Evolutionary conservation across 1,140 invertebrate genomes (phyloP).

Genomic region (Idris sp.): DNA sequence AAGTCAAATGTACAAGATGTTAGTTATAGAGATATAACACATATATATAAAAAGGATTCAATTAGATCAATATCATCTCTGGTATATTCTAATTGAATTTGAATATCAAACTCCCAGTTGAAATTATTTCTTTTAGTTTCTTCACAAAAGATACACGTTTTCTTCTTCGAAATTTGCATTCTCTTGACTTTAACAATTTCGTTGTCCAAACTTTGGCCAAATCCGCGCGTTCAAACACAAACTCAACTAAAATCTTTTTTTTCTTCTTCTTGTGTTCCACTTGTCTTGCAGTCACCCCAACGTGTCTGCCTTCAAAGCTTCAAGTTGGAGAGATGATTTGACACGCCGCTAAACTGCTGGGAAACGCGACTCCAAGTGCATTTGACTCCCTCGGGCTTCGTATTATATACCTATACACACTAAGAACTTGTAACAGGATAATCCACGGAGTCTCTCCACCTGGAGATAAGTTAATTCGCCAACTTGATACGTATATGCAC

Average conservation of each 20-base stretch:
- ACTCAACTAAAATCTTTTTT: conserved; percentile 6
- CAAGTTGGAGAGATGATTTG: conserved; percentile 51
- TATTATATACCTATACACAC: conserved; percentile 55
- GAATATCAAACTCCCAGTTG: too few relatives aligned
- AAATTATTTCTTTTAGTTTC: too few relatives aligned
- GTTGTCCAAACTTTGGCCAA: conserved; percentile 1
- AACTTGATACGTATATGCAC: conserved; percentile 55
- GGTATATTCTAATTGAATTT: too few relatives aligned
- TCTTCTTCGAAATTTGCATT: too few relatives aligned
- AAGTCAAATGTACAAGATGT: too few relatives aligned
- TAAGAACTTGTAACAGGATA: conserved; percentile 60
- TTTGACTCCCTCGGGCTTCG: conserved; percentile 52
- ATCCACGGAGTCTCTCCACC: conserved; percentile 54
- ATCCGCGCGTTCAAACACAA: conserved; percentile 2
- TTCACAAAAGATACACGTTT: too few relatives aligned
- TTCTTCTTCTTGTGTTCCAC: conserved; percentile 35
- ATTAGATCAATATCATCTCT: too few relatives aligned
- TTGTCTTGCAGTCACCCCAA: conserved; percentile 20
- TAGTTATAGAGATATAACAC: too few relatives aligned
- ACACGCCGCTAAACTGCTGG: conserved; percentile 54
- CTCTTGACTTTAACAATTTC: too few relatives aligned
- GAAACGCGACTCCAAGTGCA: conserved; percentile 55
- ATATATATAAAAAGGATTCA: too few relatives aligned
- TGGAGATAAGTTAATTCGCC: conserved; percentile 57
- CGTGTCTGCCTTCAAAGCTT: conserved; percentile 28